A percentile compares a stretch with the other conserved stretches of the same genome.
These are phyloP conservation scores for Nannobrachium achirus DNA, from an alignment of 2,113 vertebrate genomes.

Conservation along the genomic window DNA sequence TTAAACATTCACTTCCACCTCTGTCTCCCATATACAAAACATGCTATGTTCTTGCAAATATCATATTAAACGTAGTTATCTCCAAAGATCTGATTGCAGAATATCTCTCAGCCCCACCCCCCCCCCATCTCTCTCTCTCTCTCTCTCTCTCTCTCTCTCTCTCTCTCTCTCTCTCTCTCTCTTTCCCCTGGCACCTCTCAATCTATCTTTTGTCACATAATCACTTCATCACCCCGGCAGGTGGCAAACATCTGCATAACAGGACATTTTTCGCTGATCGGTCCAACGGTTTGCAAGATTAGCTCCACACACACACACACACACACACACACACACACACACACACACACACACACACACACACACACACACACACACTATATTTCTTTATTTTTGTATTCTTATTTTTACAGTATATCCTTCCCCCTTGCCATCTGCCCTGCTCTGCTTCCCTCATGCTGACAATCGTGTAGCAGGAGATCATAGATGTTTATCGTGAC, in stretches of 20 bases:
- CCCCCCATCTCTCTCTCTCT: constrained; percentile 14
- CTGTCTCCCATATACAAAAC: constrained; percentile 49
- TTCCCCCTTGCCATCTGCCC: background rate
- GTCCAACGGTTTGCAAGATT: no score
- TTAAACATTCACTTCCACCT: constrained; percentile 72
- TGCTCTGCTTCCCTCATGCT: constrained; percentile 12
- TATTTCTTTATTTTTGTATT: no score
- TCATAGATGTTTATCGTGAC: constrained; percentile 65
- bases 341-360: no score
- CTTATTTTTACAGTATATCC: no score
- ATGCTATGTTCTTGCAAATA: constrained; percentile 43
- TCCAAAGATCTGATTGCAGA: background rate
- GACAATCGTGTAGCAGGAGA: constrained; percentile 55
- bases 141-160: background rate
- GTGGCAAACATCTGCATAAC: background rate
- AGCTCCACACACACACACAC: no score
- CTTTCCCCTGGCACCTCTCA: constrained; percentile 30
- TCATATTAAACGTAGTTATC: constrained; percentile 25
- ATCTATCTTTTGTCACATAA: constrained; percentile 43
- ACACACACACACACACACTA: no score
- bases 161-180: constrained; percentile 11
- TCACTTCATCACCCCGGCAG: constrained; percentile 29
- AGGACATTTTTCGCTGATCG: no score
- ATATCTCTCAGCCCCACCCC: background rate
- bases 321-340: no score